Base-by-base conservation (phyloP, 2,113 vertebrate species). In the Donacobius atricapilla region DNA sequence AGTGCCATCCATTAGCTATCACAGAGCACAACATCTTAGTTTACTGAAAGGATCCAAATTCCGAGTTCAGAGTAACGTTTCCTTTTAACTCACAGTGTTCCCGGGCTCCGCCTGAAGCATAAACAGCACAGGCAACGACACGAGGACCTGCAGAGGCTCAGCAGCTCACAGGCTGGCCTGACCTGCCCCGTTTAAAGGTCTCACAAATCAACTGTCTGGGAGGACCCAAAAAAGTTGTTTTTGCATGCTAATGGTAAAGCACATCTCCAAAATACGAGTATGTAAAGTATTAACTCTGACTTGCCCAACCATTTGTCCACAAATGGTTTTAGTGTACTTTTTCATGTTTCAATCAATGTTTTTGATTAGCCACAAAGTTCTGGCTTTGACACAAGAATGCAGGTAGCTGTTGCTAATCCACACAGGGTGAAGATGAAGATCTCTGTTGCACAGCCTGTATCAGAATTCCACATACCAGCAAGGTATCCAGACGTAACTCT, bases 121-220 rank as follows among this genome's bases (percentile, higher is more conserved):
- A 85, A 96, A 96, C 84, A 95, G 73, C 84, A 57, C 77, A 30
- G 79, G 70, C n/a, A 61, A 4, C 69, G 45, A 57, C 73, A 50
- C 9, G 5, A 83, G 78, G 93, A 95, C 91, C 91, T 90, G 91
- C 94, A 83, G n/a, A 94, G 90, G 51, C 96, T 97, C 96, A 93
- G 89, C 83, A 42, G 4, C 47, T 71, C 10, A 0, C 51, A 82
- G 83, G 24, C 69, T n/a, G 72, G 60, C 93, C 50, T 84, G 83
- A 91, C 60, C 80, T 58, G 93, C 89, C 66, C 27, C 30, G 2
- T 6, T 92, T 51, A 76, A 90, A 79, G 56, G 75, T 83, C 94
- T 83, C 94, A 78, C 94, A 95, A 95, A 95, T 94, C 83, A 96
- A 44, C 42, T 2, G 6, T 31, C 80, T 48, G 61, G 51, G 48